phyloP scores from a whole-genome alignment of 2,113 vertebrate genomes.

The Ascaphus truei region DNA sequence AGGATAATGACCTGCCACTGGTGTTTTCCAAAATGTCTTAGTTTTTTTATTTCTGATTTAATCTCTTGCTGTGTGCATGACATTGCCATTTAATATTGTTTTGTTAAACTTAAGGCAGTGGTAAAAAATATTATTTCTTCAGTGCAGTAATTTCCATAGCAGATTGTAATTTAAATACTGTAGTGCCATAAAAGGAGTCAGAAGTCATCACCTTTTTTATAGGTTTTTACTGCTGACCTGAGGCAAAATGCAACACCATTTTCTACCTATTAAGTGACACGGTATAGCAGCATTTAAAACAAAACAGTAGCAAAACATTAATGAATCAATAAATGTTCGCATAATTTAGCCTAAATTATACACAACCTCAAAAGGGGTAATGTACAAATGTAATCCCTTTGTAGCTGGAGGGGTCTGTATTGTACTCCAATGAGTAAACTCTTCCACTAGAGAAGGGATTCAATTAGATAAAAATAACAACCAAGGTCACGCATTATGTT shows the following conservation, averaged over 20 bases:
- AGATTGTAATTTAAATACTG: not conserved
- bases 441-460: not conserved
- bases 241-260: constrained; percentile 23
- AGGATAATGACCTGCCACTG: no score
- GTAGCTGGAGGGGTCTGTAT: not conserved
- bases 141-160: not conserved
- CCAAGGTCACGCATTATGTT: not conserved
- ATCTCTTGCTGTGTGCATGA: no score
- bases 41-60: no score
- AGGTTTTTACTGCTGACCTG: constrained; percentile 17
- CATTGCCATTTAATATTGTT: not conserved
- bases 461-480: not conserved
- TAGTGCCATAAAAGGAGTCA: constrained; percentile 11
- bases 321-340: constrained; percentile 4
- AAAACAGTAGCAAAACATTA: not conserved
- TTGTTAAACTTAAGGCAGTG: not conserved
- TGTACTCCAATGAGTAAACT: not conserved
- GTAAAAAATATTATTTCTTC: not conserved
- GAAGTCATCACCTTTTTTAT: constrained; percentile 15
- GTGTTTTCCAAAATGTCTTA: no score
- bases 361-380: not conserved
- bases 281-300: not conserved
- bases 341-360: not conserved
- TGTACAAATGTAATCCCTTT: constrained; percentile 13
- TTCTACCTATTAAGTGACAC: constrained; percentile 18